Conservation (phyloP, 2,113 vertebrate genomes). For the Pomatorhinus ruficollis region DNA sequence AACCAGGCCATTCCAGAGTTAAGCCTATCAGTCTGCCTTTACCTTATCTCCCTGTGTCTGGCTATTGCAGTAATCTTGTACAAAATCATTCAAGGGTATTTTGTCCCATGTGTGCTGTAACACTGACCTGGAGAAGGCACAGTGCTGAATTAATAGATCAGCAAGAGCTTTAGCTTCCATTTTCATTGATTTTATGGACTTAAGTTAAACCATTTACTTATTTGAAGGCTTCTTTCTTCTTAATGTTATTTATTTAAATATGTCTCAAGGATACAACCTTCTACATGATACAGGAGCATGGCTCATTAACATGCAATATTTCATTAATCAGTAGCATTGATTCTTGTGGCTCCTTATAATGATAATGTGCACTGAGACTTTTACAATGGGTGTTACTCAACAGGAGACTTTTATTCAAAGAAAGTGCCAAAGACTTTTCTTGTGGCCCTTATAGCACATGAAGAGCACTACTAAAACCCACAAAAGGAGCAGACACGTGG, state of each 20-base stretch:
- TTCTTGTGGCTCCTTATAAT: background rate
- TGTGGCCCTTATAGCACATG: background rate
- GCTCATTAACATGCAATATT: slow-evolving; percentile 18
- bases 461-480: background rate
- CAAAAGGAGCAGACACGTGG: background rate
- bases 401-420: background rate
- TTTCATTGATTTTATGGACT: slow-evolving; percentile 59
- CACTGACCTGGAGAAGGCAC: slow-evolving; percentile 27
- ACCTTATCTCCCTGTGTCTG: slow-evolving; percentile 32
- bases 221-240: slow-evolving; percentile 29
- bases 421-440: background rate
- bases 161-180: slow-evolving; percentile 28
- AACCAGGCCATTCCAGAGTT: slow-evolving; percentile 5
- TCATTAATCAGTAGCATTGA: background rate
- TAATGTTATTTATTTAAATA: slow-evolving; percentile 43
- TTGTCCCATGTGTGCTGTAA: slow-evolving; percentile 40
- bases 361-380: background rate
- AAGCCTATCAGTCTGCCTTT: slow-evolving; percentile 27
- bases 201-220: slow-evolving; percentile 31
- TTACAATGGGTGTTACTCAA: background rate
- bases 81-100: slow-evolving; percentile 63
- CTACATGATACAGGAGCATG: background rate
- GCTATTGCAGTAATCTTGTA: slow-evolving; percentile 16
- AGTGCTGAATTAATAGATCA: slow-evolving; percentile 44
- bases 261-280: slow-evolving; percentile 3